A percentile compares a stretch with the other conserved stretches of the same genome.
Evolutionary conservation across 2,888 invertebrate genomes (phyloP).

Genomic region (Escarpia spicata): DNA sequence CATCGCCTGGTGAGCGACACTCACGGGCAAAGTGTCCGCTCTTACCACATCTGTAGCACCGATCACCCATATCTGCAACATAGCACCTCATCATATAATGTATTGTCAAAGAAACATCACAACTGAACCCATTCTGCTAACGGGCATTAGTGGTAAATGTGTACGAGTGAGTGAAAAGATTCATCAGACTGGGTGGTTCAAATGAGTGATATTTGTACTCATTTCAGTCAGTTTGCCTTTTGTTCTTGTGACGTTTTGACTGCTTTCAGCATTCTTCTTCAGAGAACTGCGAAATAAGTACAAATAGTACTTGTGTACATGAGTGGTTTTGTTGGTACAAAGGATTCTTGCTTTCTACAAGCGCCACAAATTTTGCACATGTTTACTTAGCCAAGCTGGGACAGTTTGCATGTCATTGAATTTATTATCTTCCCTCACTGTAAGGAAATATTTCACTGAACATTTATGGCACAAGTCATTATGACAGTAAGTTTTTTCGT

Average conservation of each 20-base stretch:
- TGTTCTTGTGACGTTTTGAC: no score
- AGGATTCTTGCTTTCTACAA: background rate
- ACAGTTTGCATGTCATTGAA: no score
- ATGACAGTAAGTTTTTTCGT: background rate
- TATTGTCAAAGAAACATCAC: background rate
- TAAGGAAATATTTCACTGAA: background rate
- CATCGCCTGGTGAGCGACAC: slow-evolving; percentile 40
- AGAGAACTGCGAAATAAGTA: no score
- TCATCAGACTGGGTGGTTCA: no score
- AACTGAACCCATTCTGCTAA: background rate
- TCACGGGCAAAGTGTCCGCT: slow-evolving; percentile 57
- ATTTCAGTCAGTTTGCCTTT: no score
- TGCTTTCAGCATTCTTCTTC: no score
- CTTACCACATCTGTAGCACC: slow-evolving; percentile 53
- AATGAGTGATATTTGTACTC: no score
- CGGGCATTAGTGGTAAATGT: no score
- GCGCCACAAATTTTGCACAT: background rate
- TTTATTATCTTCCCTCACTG: background rate
- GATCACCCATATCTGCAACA: background rate
- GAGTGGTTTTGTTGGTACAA: background rate
- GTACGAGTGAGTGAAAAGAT: no score
- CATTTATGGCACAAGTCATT: background rate
- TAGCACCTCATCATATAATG: background rate
- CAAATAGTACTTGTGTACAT: no score
- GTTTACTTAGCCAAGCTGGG: background rate